Evolutionary conservation across 2,113 vertebrate species (phyloP), one percentile per base, ranked within the genome.

Genomic region (Campylorhamphus procurvoides): DNA sequence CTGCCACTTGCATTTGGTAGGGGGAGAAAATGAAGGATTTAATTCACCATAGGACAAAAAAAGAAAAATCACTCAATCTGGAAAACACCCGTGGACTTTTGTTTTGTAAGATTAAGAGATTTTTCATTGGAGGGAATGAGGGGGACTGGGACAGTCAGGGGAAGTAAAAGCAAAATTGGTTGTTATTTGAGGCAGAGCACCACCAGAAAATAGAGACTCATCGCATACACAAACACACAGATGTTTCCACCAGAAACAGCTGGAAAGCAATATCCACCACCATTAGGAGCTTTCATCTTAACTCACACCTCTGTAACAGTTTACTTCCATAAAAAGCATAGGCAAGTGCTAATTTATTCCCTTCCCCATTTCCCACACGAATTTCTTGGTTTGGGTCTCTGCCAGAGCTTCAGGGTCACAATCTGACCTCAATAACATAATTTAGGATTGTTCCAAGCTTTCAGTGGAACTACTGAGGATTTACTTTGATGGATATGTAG

Each of bases 21-120:
- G 92, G 87, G 69, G 52, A 95, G 95, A 97, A 97, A 97, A 97
- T 74, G 81, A 95, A 95, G 95, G 93, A 95, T 97, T 96, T 93
- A 24, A 63, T 96, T 93, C 94, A 93, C 64, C 74, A 37, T 64
- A 93, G 72, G 8, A 12, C 28, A 78, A 92, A 80, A 80, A 67
- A 47, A 47, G 10, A 23, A 47, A 47, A 56, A 5, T 1, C 4
- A 53, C 4, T 33, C 31, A 37, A 67, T 53, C 20, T 25, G 68
- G 22, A 76, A 90, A 62, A 53, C 93, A 88, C 16, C 31, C 39
- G 37, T 37, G 18, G 12, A 84, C 66, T 96, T 95, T 23, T 3
- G 6, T 86, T 90, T 87, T 63, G 75, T n/a, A 28, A 69, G 74
- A 94, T 87, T 50, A 89, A 95, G 31, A 0, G 9, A 52, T 86